Conservation (phyloP, 2,888 invertebrate genomes). For the Limnephilus lunatus region DNA sequence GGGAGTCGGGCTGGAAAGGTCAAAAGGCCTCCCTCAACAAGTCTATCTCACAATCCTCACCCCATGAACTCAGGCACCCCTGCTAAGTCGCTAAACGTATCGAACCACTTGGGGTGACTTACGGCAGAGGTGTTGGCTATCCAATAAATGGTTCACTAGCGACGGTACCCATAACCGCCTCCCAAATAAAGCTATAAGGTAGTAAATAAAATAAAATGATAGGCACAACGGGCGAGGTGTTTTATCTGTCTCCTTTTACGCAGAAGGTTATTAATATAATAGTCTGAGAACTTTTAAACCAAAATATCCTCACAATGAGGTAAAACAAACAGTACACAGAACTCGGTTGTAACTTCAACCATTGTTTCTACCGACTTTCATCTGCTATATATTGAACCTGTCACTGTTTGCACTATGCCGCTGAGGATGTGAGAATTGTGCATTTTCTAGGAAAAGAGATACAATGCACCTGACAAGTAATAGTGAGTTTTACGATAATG, state of each 20-base stretch:
- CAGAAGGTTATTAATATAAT: not conserved
- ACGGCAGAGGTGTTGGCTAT: too few relatives aligned
- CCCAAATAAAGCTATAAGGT: too few relatives aligned
- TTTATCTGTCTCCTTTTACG: not conserved
- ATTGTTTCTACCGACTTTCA: not conserved
- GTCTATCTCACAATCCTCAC: too few relatives aligned
- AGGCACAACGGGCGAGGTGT: not conserved
- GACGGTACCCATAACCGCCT: too few relatives aligned
- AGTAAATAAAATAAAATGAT: not conserved
- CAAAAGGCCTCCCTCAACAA: too few relatives aligned
- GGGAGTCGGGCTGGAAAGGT: too few relatives aligned
- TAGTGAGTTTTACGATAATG: not conserved
- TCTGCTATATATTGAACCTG: not conserved
- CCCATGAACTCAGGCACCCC: too few relatives aligned
- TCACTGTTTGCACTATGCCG: not conserved
- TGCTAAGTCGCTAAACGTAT: too few relatives aligned
- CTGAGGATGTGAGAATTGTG: conserved; percentile 3
- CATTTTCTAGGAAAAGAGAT: conserved; percentile 4
- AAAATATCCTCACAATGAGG: not conserved
- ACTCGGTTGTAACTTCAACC: not conserved
- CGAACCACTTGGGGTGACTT: too few relatives aligned
- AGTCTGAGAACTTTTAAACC: not conserved
- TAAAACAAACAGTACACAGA: not conserved
- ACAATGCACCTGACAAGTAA: conserved; percentile 21
- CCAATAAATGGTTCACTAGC: too few relatives aligned